Conservation (phyloP, 2,797 vertebrate species). For the Esox masquinongy region DNA sequence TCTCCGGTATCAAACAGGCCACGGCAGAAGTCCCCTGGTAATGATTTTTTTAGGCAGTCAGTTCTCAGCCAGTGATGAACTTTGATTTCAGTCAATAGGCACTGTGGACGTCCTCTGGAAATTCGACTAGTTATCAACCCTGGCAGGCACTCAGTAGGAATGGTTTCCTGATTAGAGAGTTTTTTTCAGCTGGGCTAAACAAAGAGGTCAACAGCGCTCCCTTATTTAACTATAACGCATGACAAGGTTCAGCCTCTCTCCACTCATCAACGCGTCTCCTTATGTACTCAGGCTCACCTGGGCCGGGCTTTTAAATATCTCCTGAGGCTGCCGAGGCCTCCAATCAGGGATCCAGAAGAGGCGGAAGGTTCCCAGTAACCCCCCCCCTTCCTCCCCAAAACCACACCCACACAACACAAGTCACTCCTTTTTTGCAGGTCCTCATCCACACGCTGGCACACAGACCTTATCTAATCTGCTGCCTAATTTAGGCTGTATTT, state of each 20-base stretch:
- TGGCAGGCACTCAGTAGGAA: not conserved
- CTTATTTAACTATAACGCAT: not conserved
- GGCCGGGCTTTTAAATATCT: constrained; percentile 10
- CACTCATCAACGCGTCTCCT: not conserved
- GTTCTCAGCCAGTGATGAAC: not conserved
- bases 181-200: not conserved
- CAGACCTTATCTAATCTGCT: not conserved
- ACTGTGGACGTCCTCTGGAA: no score
- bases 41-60: not conserved
- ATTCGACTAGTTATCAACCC: not conserved
- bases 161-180: not conserved
- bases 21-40: not conserved
- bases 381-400: not conserved
- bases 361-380: constrained; percentile 33
- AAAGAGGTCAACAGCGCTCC: not conserved
- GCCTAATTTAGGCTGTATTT: not conserved
- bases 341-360: constrained; percentile 29
- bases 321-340: constrained; percentile 18
- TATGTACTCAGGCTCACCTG: not conserved
- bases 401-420: not conserved
- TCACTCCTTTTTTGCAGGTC: not conserved
- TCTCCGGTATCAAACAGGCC: not conserved
- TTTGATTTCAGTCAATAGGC: not conserved
- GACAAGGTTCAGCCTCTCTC: not conserved
- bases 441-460: not conserved